Percentiles rank a stretch among this genome's conserved stretches.
Evolutionary conservation across 1,140 invertebrate genomes (phyloP).

Genomic region (Monomorium pharaonis): DNA sequence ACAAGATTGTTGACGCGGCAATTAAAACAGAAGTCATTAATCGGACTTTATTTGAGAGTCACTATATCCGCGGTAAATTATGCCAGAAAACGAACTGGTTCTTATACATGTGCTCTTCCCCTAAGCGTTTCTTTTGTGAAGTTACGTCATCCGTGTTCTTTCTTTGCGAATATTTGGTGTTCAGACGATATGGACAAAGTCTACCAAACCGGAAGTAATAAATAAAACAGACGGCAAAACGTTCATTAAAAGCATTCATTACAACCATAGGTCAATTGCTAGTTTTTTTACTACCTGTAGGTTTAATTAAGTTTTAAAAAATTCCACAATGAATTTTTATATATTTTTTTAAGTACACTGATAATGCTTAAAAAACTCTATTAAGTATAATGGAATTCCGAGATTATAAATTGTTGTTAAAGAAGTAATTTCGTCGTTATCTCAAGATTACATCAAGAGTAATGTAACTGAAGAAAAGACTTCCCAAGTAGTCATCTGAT

Average conservation of each 20-base stretch:
- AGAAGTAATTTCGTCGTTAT: background rate
- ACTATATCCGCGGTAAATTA: constrained; percentile 49
- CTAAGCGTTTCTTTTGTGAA: background rate
- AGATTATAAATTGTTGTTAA: background rate
- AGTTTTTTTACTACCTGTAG: background rate
- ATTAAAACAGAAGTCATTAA: constrained; percentile 29
- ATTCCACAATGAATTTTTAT: background rate
- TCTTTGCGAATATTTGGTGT: background rate
- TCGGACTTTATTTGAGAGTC: background rate
- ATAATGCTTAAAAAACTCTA: background rate
- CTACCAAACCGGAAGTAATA: background rate
- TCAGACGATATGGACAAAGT: constrained; percentile 40
- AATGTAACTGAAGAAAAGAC: background rate
- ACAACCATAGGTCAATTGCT: background rate
- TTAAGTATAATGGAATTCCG: background rate
- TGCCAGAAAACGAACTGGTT: background rate
- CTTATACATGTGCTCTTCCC: background rate
- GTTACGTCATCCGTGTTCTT: constrained; percentile 52
- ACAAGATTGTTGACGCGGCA: background rate
- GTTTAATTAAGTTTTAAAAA: background rate
- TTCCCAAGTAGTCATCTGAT: background rate
- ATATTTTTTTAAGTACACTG: background rate
- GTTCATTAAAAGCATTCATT: constrained; percentile 5
- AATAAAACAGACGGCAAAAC: constrained; percentile 4
- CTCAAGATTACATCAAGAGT: background rate